These are phyloP conservation scores for Apamea epomidion DNA, from an alignment of 2,888 invertebrate species.

Conservation along the genomic window DNA sequence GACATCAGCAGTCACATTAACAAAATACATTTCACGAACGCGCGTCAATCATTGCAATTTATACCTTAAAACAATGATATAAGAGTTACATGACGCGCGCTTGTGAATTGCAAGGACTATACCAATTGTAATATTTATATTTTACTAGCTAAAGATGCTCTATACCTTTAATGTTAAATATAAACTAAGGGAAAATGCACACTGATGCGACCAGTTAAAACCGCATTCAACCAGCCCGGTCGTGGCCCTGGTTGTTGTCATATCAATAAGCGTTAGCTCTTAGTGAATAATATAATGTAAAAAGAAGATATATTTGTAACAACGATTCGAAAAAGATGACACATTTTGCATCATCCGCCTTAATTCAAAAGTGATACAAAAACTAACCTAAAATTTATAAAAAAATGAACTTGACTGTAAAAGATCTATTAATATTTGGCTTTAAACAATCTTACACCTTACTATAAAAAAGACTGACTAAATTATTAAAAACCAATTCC, in stretches of 20 bases:
- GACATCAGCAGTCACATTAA: too few relatives aligned
- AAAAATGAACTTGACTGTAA: constrained; percentile 16
- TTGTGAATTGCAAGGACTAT: neutral
- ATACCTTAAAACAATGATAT: neutral
- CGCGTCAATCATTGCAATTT: neutral
- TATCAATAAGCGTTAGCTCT: neutral
- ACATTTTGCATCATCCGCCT: neutral
- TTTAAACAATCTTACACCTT: constrained; percentile 52
- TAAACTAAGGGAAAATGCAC: neutral
- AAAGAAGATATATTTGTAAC: neutral
- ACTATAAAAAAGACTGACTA: constrained; percentile 62
- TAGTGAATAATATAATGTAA: neutral
- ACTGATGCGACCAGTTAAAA: neutral
- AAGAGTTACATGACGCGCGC: neutral
- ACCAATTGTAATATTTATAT: neutral
- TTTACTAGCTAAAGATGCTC: neutral
- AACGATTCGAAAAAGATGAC: neutral
- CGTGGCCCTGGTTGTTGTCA: neutral
- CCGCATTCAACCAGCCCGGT: neutral
- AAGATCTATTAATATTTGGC: constrained; percentile 58
- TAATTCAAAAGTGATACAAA: neutral
- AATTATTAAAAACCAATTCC: constrained; percentile 37
- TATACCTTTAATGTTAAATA: neutral
- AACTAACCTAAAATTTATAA: neutral
- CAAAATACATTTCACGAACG: neutral